phyloP scores from a whole-genome alignment of 1,140 invertebrate genomes.

The Matsumurasca onukii region DNA sequence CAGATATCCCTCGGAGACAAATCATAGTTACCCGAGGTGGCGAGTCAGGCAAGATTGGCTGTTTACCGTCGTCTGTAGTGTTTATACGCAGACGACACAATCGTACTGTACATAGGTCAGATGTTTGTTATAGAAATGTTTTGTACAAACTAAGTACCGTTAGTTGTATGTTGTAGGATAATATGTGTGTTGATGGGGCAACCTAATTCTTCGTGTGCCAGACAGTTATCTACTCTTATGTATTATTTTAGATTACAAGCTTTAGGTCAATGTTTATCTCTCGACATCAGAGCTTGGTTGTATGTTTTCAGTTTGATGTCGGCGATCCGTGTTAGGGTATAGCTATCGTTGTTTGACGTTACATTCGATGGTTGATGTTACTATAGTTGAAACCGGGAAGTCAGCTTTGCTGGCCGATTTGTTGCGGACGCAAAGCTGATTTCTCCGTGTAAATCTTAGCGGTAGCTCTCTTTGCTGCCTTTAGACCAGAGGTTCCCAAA shows the following conservation, averaged over 20 bases:
- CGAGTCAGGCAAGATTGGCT: conserved; percentile 12
- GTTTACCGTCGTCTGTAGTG: not conserved
- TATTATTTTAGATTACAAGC: conserved; percentile 24
- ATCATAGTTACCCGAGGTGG: conserved; percentile 17
- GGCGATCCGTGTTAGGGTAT: conserved; percentile 11
- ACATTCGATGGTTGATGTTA: conserved; percentile 13
- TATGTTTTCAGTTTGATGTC: conserved; percentile 4
- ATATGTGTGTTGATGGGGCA: not conserved
- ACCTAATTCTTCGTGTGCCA: not conserved
- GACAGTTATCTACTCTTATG: not conserved
- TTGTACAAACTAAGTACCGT: conserved; percentile 16
- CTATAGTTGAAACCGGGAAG: conserved; percentile 11
- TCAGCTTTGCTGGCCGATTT: too few relatives aligned
- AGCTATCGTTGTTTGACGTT: conserved; percentile 24
- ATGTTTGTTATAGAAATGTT: conserved; percentile 20
- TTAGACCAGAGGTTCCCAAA: too few relatives aligned
- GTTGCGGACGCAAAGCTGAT: too few relatives aligned
- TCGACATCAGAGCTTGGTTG: conserved; percentile 3
- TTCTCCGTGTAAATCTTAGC: too few relatives aligned
- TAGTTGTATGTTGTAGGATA: not conserved
- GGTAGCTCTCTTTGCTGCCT: too few relatives aligned
- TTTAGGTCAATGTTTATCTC: conserved; percentile 7
- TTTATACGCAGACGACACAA: not conserved
- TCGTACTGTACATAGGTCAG: too few relatives aligned
- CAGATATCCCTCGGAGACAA: conserved; percentile 3